Conservation (phyloP, 2,797 vertebrate species). For the Potorous gilbertii region DNA sequence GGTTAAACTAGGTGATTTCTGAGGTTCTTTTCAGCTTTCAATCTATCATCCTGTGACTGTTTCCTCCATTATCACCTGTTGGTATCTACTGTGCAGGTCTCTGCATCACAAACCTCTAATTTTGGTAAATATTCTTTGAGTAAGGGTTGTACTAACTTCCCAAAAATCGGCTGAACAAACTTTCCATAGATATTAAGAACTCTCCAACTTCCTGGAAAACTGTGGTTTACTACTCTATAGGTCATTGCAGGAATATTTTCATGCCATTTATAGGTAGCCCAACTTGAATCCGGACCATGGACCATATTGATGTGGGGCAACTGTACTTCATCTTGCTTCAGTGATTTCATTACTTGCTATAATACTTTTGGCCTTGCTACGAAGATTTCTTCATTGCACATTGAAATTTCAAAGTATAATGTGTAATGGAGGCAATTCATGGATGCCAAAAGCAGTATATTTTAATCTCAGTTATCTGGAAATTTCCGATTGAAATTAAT, state of each 20-base stretch:
- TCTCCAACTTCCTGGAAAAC: not conserved
- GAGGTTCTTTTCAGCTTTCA: not conserved
- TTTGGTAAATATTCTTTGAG: not conserved
- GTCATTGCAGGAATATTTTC: not conserved
- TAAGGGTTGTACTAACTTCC: not conserved
- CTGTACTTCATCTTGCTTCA: not conserved
- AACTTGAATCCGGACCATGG: not conserved
- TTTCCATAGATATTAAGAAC: not conserved
- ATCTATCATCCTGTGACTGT: not conserved
- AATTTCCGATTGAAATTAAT: not conserved
- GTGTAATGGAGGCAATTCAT: not conserved
- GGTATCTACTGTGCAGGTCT: not conserved
- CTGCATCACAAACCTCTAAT: slow-evolving; percentile 8
- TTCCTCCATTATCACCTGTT: not conserved
- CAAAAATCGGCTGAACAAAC: not conserved
- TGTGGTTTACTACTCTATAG: no score
- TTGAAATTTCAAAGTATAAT: not conserved
- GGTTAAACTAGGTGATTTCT: not conserved
- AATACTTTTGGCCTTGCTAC: not conserved
- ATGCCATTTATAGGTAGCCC: not conserved
- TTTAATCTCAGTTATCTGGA: not conserved
- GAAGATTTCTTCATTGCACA: not conserved
- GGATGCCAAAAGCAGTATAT: not conserved
- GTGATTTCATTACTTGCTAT: not conserved
- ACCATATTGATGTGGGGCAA: not conserved